phyloP scores from a whole-genome alignment of 2,113 vertebrate genomes.

The Micronisus gabar region DNA sequence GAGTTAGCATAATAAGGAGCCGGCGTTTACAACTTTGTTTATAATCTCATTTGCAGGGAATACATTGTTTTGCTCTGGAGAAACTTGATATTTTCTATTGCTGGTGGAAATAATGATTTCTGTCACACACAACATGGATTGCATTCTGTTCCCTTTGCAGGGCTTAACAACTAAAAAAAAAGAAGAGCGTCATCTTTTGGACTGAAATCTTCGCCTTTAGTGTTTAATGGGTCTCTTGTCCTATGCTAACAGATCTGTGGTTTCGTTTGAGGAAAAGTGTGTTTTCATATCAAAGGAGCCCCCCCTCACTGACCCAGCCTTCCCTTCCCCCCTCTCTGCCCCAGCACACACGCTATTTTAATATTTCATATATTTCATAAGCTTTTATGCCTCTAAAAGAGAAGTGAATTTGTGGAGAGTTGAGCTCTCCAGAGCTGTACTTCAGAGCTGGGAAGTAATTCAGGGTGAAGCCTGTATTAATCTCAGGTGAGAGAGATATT shows the following conservation, averaged over 20 bases:
- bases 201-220: not conserved
- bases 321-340: constrained; percentile 22
- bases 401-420: constrained; percentile 72
- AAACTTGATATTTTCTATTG: not conserved
- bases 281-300: constrained; percentile 59
- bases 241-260: not conserved
- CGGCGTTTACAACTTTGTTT: constrained; percentile 29
- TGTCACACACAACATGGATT: fast-evolving
- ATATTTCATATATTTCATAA: constrained; percentile 71
- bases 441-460: constrained; percentile 77
- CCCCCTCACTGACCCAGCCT: not conserved
- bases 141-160: not conserved
- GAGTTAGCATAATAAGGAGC: not conserved
- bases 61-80: constrained; percentile 51
- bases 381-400: constrained; percentile 72
- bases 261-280: constrained; percentile 4
- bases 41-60: constrained; percentile 26
- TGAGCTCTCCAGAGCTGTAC: constrained; percentile 70
- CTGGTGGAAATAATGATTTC: not conserved
- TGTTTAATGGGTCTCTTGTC: not conserved
- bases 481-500: constrained; percentile 74
- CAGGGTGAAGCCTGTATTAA: constrained; percentile 72
- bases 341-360: constrained; percentile 55
- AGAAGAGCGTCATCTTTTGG: not conserved
- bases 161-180: not conserved